A percentile compares a stretch with the other conserved stretches of the same genome.
These are phyloP conservation scores for Chinchilla lanigera DNA, from an alignment of 2,113 vertebrate genomes.

Conservation along the genomic window DNA sequence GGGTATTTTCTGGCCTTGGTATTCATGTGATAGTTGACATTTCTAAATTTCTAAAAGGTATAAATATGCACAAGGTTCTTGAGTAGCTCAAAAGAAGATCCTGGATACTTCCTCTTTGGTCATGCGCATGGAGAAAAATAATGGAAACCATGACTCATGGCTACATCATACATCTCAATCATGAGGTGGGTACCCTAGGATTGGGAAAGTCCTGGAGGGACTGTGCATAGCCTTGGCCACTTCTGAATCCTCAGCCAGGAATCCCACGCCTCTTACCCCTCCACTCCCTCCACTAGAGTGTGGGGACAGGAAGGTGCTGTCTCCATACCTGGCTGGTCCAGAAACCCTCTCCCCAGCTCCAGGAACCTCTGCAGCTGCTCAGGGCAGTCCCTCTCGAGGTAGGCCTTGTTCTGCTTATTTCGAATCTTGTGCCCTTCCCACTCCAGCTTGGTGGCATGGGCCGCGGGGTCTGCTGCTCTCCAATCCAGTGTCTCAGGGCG, in stretches of 20 bases:
- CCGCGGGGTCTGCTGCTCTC: constrained; percentile 55
- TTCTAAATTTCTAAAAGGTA: neutral
- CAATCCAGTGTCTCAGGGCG: constrained; percentile 60
- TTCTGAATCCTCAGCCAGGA: neutral
- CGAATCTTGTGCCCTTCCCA: constrained; percentile 67
- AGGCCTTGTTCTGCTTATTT: constrained; percentile 69
- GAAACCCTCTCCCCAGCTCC: neutral
- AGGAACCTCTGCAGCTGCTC: constrained; percentile 57
- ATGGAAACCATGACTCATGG: neutral
- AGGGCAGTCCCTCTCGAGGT: constrained; percentile 62
- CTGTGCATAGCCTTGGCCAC: fast-evolving
- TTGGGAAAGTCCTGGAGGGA: neutral
- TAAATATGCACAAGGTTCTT: neutral
- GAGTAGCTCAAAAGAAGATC: neutral
- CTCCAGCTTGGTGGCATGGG: constrained; percentile 71
- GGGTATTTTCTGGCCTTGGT: neutral
- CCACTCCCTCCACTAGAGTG: fast-evolving
- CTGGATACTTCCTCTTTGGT: neutral
- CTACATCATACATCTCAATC: neutral
- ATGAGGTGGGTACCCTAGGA: neutral
- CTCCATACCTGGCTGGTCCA: constrained; percentile 60
- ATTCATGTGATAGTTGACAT: neutral
- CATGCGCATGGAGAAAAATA: neutral
- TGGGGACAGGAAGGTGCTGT: neutral
- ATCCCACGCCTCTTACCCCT: fast-evolving